A percentile compares a stretch with the other conserved stretches of the same genome.
These are phyloP conservation scores for Amiota mariae DNA, from an alignment of 2,888 invertebrate genomes.

Conservation along the genomic window DNA sequence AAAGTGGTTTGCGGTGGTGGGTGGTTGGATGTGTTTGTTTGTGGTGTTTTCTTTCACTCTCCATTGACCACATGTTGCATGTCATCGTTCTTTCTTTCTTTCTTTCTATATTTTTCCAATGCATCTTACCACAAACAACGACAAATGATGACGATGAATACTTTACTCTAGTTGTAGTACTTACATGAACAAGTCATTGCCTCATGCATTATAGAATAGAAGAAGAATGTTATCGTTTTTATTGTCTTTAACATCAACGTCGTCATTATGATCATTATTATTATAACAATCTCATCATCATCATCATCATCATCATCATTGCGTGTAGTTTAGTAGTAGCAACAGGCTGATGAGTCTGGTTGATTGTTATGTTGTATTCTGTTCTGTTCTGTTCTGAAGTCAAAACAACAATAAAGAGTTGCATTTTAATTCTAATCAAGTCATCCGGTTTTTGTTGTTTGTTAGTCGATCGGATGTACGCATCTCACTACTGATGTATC, in stretches of 20 bases:
- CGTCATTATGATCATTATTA: neutral
- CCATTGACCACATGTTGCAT: slow-evolving; percentile 29
- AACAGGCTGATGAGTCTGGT: neutral
- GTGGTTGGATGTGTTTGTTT: neutral
- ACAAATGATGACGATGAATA: neutral
- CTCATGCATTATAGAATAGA: neutral
- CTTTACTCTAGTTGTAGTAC: neutral
- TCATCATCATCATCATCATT: neutral
- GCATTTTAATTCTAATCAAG: slow-evolving; percentile 26
- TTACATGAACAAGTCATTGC: neutral
- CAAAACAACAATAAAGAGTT: neutral
- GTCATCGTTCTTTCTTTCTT: neutral
- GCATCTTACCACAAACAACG: slow-evolving; percentile 5
- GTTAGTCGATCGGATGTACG: slow-evolving; percentile 17
- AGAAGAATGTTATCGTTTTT: neutral
- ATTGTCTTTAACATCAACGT: slow-evolving; percentile 1
- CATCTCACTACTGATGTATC: neutral
- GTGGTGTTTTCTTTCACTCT: neutral
- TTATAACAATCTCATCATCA: neutral
- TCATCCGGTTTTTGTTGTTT: slow-evolving; percentile 4
- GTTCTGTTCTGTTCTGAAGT: neutral
- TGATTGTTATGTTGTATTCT: neutral
- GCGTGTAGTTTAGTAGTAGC: neutral
- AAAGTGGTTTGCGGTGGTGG: neutral
- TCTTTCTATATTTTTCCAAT: neutral